Conservation (phyloP, 2,113 vertebrate genomes). For the Thalassoma bifasciatum region DNA sequence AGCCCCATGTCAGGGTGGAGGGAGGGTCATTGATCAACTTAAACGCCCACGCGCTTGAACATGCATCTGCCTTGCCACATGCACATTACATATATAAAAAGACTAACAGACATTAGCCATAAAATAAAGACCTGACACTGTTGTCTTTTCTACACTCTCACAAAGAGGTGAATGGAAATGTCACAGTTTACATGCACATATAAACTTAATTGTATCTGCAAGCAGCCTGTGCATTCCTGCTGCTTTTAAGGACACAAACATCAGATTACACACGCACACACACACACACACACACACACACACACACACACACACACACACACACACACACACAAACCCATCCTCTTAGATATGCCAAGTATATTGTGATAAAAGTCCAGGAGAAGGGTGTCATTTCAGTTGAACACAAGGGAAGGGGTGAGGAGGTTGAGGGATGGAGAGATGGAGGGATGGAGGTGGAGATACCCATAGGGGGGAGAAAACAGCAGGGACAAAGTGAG, state of each 20-base stretch:
- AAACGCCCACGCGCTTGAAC: conserved; percentile 20
- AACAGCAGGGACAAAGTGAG: background rate
- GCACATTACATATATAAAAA: background rate
- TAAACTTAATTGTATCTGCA: background rate
- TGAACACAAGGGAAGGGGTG: background rate
- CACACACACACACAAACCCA: conserved; percentile 5
- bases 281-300: conserved; percentile 4
- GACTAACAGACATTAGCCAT: background rate
- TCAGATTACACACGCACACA: background rate
- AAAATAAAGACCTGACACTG: background rate
- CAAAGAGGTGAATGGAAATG: conserved; percentile 6
- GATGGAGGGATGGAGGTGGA: background rate
- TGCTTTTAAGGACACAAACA: background rate
- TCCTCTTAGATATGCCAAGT: conserved; percentile 7
- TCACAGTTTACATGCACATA: background rate
- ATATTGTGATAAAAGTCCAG: conserved; percentile 15
- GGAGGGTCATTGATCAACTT: conserved; percentile 42
- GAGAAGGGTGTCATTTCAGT: conserved; percentile 45
- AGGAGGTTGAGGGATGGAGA: background rate
- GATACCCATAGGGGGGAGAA: background rate
- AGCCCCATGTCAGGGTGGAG: conserved; percentile 10
- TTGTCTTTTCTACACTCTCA: background rate
- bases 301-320: conserved; percentile 1
- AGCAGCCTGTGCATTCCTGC: background rate
- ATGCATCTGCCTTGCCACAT: background rate